Percentiles rank a stretch among this genome's conserved stretches.
phyloP scores from a whole-genome alignment of 2,113 vertebrate genomes.

The Laticauda laticaudata region DNA sequence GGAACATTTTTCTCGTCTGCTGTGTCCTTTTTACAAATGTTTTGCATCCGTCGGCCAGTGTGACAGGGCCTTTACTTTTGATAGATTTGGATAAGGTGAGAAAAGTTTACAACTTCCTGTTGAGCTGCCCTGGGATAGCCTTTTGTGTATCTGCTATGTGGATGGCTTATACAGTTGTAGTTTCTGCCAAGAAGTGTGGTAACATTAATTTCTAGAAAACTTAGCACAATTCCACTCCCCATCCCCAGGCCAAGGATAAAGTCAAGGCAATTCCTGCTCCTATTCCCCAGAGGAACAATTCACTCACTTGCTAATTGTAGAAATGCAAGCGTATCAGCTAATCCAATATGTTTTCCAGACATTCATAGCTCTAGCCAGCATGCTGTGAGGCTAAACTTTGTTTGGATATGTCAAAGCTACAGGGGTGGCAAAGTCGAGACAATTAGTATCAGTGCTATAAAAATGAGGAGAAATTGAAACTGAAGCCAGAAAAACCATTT shows the following conservation, averaged over 20 bases:
- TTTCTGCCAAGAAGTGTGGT: not conserved
- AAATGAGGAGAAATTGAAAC: not conserved
- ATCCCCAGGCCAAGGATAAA: not conserved
- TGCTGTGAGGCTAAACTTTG: not conserved
- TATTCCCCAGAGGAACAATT: not conserved
- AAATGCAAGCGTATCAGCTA: too few species aligned
- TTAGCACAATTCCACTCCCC: not conserved
- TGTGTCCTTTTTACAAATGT: too few species aligned
- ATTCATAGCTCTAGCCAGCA: not conserved
- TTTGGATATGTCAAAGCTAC: not conserved
- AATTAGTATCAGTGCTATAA: not conserved
- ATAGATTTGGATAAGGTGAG: not conserved
- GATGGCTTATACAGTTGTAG: not conserved
- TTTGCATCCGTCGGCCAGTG: too few species aligned
- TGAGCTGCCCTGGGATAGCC: not conserved
- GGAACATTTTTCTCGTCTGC: too few species aligned
- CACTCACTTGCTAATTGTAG: not conserved
- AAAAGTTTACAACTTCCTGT: not conserved
- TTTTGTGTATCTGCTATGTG: not conserved
- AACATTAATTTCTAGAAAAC: not conserved
- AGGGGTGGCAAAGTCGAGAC: not conserved
- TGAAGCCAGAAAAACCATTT: not conserved
- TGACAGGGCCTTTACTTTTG: not conserved
- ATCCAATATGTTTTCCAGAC: not conserved
- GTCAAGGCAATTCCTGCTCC: not conserved